Percentiles rank a stretch among this genome's conserved stretches.
Conservation (phyloP, 1,140 invertebrate genomes). For the Theocolax elegans region DNA sequence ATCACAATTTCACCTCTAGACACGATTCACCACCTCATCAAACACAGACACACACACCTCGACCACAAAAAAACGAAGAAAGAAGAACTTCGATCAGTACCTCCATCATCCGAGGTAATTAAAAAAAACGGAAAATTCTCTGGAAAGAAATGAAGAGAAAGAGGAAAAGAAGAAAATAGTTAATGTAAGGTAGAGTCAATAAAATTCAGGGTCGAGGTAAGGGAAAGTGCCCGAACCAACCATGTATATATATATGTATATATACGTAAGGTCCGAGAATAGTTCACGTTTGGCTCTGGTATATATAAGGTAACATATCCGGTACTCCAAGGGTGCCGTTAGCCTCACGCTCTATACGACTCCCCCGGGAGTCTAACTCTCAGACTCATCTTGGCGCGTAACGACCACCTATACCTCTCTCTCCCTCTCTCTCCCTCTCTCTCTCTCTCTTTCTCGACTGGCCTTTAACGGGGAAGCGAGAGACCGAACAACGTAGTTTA, state of each 20-base stretch:
- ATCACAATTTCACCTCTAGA: too few species aligned
- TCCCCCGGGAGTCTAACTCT: conserved; percentile 61
- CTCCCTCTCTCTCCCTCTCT: conserved; percentile 48
- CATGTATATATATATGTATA: too few species aligned
- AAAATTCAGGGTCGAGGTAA: conserved; percentile 44
- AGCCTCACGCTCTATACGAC: conserved; percentile 51
- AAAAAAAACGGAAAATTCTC: too few species aligned
- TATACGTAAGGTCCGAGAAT: too few species aligned
- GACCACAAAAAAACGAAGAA: too few species aligned
- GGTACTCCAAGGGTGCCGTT: conserved; percentile 59
- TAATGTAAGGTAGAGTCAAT: conserved; percentile 15
- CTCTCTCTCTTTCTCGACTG: conserved; percentile 43
- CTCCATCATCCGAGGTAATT: too few species aligned
- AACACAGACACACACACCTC: too few species aligned
- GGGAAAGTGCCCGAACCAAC: conserved; percentile 39
- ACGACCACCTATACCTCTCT: conserved; percentile 50
- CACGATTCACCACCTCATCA: too few species aligned
- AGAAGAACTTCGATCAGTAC: too few species aligned
- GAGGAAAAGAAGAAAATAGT: background rate
- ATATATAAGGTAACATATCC: conserved; percentile 52
- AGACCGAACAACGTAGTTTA: conserved; percentile 31
- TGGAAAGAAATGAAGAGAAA: too few species aligned
- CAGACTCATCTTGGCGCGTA: conserved; percentile 60
- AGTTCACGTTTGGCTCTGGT: too few species aligned
- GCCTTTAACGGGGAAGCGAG: conserved; percentile 49